Percentiles rank a stretch among this genome's conserved stretches.
Conservation (phyloP, 2,888 invertebrate genomes). For the Troides helena region DNA sequence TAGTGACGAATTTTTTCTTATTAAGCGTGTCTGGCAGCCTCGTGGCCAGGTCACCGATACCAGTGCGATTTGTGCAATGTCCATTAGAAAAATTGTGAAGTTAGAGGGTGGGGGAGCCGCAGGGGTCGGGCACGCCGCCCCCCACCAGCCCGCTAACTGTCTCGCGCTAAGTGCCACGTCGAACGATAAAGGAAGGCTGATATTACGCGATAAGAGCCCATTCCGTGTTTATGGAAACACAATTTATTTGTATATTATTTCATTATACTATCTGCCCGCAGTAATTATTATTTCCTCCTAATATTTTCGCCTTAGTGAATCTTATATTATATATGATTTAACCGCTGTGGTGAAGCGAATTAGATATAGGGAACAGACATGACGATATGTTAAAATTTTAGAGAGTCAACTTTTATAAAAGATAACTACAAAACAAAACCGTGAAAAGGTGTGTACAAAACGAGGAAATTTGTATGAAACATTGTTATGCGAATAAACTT, state of each 20-base stretch:
- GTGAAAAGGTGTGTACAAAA: slow-evolving; percentile 80
- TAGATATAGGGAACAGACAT: slow-evolving; percentile 79
- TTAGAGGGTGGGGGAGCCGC: slow-evolving; percentile 30
- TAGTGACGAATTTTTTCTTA: slow-evolving; percentile 76
- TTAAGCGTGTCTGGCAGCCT: slow-evolving; percentile 72
- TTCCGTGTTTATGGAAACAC: slow-evolving; percentile 69
- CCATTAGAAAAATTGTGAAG: slow-evolving; percentile 52
- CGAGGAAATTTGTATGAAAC: slow-evolving; percentile 80
- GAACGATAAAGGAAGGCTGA: slow-evolving; percentile 62
- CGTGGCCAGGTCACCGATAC: slow-evolving; percentile 66
- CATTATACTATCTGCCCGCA: slow-evolving; percentile 62
- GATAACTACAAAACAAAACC: slow-evolving; percentile 73
- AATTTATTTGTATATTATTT: slow-evolving; percentile 67
- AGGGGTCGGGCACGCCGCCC: slow-evolving; percentile 14
- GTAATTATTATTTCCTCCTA: slow-evolving; percentile 66
- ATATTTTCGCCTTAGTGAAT: slow-evolving; percentile 71
- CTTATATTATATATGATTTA: slow-evolving; percentile 66
- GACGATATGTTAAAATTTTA: slow-evolving; percentile 79
- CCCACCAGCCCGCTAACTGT: slow-evolving; percentile 7
- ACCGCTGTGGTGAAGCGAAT: slow-evolving; percentile 74
- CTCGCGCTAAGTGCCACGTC: slow-evolving; percentile 51
- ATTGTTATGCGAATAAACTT: slow-evolving; percentile 81
- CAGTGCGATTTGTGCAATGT: slow-evolving; percentile 76
- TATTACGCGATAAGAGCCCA: slow-evolving; percentile 63
- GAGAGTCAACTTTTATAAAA: slow-evolving; percentile 80